phyloP scores from a whole-genome alignment of 2,888 invertebrate species.

The Amphipoea lucens region DNA sequence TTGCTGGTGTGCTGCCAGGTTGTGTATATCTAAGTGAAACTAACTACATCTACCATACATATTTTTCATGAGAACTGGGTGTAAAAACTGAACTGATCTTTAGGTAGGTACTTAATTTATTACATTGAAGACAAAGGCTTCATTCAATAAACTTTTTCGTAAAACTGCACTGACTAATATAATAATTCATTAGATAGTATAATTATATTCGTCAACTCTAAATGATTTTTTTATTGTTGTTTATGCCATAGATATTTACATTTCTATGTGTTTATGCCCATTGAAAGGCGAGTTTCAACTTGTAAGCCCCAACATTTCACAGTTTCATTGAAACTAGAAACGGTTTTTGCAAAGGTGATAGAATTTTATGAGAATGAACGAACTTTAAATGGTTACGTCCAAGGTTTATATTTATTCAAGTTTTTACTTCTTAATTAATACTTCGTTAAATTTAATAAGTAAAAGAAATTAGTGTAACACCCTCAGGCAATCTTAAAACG shows the following conservation, averaged over 20 bases:
- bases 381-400: not conserved
- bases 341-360: not conserved
- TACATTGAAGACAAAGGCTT: not conserved
- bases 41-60: not conserved
- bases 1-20: too few species aligned
- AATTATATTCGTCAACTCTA: not conserved
- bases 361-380: not conserved
- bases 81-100: not conserved
- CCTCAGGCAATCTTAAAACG: not conserved
- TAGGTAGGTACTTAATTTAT: not conserved
- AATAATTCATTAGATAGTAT: not conserved
- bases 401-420: constrained; percentile 12
- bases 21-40: not conserved
- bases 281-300: not conserved
- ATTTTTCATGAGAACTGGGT: not conserved
- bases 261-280: not conserved
- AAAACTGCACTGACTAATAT: not conserved
- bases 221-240: not conserved
- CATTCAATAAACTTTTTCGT: not conserved
- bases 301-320: not conserved
- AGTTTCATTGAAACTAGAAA: constrained; percentile 13
- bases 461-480: not conserved
- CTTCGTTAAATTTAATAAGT: constrained; percentile 12
- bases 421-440: constrained; percentile 2
- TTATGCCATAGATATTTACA: too few species aligned